A percentile compares a stretch with the other conserved stretches of the same genome.
phyloP scores from a whole-genome alignment of 92 coral and sea anemone genomes.

The Epizoanthus stellaris region DNA sequence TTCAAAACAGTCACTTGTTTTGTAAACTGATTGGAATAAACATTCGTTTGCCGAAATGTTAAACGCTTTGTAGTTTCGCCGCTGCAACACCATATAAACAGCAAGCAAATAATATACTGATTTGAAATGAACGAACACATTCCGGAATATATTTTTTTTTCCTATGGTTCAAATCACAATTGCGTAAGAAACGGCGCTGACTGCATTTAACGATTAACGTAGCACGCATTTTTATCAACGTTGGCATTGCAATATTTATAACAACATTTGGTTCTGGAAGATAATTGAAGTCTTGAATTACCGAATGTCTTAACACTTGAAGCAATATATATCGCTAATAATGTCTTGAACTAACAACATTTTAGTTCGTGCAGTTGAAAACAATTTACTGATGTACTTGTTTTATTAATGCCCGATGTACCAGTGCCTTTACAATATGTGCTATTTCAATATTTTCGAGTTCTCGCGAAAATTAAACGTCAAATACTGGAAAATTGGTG shows the following conservation, averaged over 20 bases:
- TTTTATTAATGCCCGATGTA: background rate
- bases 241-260: background rate
- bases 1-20: no score
- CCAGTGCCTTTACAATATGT: no score
- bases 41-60: no score
- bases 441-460: background rate
- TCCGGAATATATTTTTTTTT: no score
- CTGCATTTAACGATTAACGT: no score
- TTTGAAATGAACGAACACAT: no score
- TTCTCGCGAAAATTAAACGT: background rate
- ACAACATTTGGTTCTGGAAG: background rate
- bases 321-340: constrained; percentile 5
- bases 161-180: no score
- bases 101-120: no score
- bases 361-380: background rate
- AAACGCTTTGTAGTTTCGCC: no score
- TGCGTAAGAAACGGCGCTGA: no score
- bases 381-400: background rate
- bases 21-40: no score
- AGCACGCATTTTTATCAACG: background rate
- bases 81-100: no score
- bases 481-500: background rate
- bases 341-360: background rate
- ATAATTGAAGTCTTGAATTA: constrained; percentile 6
- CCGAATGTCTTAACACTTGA: background rate